phyloP scores from a whole-genome alignment of 1,140 invertebrate genomes.

The Phenacoccus solenopsis region DNA sequence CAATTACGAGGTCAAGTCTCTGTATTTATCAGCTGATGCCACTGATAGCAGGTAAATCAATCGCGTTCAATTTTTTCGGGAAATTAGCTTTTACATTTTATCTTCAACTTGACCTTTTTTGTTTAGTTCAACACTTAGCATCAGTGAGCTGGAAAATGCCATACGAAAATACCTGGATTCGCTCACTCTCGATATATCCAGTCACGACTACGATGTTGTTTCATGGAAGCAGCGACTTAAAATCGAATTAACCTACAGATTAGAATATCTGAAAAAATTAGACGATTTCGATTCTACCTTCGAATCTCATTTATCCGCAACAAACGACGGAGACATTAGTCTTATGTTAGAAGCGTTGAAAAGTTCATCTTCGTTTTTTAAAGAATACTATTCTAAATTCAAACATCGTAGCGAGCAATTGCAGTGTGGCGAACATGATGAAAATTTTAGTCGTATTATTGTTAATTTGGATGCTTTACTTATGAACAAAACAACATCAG shows the following conservation, averaged over 20 bases:
- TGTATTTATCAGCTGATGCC: background rate
- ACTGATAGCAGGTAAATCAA: background rate
- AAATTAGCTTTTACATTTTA: background rate
- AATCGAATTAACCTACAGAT: background rate
- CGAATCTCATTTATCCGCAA: background rate
- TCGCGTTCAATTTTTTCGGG: background rate
- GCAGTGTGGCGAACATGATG: background rate
- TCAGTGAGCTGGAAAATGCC: background rate
- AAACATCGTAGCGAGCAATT: background rate
- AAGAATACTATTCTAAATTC: background rate
- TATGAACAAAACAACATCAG: background rate
- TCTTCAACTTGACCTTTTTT: background rate
- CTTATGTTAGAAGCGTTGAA: background rate
- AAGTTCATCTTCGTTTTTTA: background rate
- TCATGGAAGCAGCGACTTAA: background rate
- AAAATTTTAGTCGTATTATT: background rate
- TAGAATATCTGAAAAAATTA: background rate
- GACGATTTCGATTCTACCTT: background rate
- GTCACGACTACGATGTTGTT: background rate
- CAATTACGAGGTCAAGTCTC: background rate
- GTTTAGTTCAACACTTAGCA: background rate
- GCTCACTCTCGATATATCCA: background rate
- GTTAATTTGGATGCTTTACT: background rate
- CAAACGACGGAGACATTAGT: background rate
- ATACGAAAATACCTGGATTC: background rate